Evolutionary conservation across 2,797 vertebrate genomes (phyloP), one percentile per base, ranked within the genome.

Genomic region (Coracias cyanogaster): DNA sequence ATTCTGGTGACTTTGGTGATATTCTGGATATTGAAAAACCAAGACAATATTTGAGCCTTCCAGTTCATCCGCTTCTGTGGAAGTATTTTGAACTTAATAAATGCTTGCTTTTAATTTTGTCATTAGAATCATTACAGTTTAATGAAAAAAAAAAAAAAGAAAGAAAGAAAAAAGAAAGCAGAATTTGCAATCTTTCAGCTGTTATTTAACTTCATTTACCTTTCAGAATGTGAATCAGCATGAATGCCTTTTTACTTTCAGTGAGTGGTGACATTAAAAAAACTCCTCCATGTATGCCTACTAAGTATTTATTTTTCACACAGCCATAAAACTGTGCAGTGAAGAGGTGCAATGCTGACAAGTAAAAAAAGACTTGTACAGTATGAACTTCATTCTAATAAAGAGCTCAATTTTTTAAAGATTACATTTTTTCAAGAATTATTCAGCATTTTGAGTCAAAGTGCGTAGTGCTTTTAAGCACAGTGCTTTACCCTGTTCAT

Each of bases 221-320:
- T 48, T 88, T 86, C 25, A 48, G 51, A 58, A 78, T 48, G 4
- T 62, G 16, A 54, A 49, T n/a, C 21, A 54, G 8, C 13, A 22
- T 33, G 65, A 57, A 33, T 41, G 4, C 0, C 0, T 66, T n/a
- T 76, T 64, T 72, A 37, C 8, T 7, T 66, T 35, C 66, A 82
- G 16, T 9, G 74, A 8, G 3, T 25, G 54, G 28, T 39, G 8
- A 2, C 39, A 35, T n/a, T 72, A 35, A 45, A 84, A 67, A 72
- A 76, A n/a, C 3, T 4, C 9, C 6, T 69, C 6, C 9, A 35
- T 51, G 4, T 24, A 6, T 19, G n/a, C 3, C 1, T 43, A 10
- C 14, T 62, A 29, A 55, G 6, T 61, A 37, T 91, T 41, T 70
- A 19, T 52, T 90, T 58, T 61, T 76, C 52, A 33, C 35, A 15